Percentiles rank a stretch among this genome's conserved stretches.
Conservation (phyloP, 2,797 vertebrate species). For the Orientallactaga sibirica region DNA sequence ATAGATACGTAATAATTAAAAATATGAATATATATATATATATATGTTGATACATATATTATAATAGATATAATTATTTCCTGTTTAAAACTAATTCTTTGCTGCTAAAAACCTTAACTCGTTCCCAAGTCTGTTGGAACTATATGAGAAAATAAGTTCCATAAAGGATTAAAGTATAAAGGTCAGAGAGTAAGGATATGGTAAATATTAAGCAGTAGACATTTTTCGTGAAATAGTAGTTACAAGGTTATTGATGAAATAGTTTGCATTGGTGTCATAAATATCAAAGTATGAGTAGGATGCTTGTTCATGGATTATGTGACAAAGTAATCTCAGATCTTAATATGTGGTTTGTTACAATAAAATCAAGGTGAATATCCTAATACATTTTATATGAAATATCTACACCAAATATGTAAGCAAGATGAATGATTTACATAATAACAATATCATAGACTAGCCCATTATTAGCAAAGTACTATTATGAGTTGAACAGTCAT, state of each 20-base stretch:
- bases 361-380: constrained; percentile 57
- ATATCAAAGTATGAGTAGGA: not conserved
- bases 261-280: not conserved
- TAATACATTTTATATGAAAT: constrained; percentile 37
- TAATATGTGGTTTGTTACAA: constrained; percentile 2
- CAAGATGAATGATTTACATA: not conserved
- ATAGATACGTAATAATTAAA: constrained; percentile 8
- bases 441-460: not conserved
- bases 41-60: not conserved
- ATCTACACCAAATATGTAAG: not conserved
- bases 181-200: not conserved
- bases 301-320: not conserved
- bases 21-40: not conserved
- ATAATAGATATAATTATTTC: constrained; percentile 1
- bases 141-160: not conserved
- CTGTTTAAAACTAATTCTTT: constrained; percentile 43
- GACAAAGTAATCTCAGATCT: not conserved
- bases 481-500: not conserved
- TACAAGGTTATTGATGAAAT: not conserved
- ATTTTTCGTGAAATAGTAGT: not conserved
- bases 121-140: not conserved
- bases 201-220: constrained; percentile 12
- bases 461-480: constrained; percentile 1
- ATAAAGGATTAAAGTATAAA: constrained; percentile 20
- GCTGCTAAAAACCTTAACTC: constrained; percentile 34